Base-by-base conservation (phyloP, 2,797 vertebrate genomes). In the Manis javanica region DNA sequence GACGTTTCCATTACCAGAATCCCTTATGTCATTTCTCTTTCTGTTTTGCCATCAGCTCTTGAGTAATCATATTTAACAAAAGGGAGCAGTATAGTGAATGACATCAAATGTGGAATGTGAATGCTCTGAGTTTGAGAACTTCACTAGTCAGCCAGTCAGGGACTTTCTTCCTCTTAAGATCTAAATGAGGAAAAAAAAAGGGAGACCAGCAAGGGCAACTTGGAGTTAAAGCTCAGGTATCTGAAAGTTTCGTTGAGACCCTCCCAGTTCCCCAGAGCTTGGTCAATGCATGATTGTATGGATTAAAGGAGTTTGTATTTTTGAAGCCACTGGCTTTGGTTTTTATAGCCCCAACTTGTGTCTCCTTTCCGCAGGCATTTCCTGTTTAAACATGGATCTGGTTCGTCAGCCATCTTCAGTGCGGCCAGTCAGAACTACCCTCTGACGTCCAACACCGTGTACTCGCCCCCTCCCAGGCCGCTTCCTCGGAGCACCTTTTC, bases 331-430 rank as follows among this genome's bases (percentile, higher is more conserved):
- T 77, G 39, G 12, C 31, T 55, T 86, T 95, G 74, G 10, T 95
- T 97, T 96, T 98, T 94, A 98, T 92, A 98, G 12, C 42, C 0
- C 90, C 51, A 8, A 85, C 96, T 86, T 98, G 74, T 98, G 46
- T 98, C 95, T 98, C 96, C 23, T 98, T 77, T 98, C 96, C 42
- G 0, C 96, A 99, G 99, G 98, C 99, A 99, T 98, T 99, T 99
- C 98, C 99, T 99, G 90, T 99, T 99, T 98, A 99, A 99, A 97
- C 99, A 99, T 11, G 99, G 99, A 98, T 99, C 99, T 87, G 99
- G 99, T 59, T 99, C 99, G 19, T 99, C 99, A 1, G 99, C 99
- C 87, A 99, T 99, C 79, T 99, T 99, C 98, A 99, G 99, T 10
- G 99, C 99, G 64, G 99, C 99, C 90, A 99, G 99, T 95, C 99